Conservation (phyloP, 64 coral and sea anemone species). For the Porites australiensis region DNA sequence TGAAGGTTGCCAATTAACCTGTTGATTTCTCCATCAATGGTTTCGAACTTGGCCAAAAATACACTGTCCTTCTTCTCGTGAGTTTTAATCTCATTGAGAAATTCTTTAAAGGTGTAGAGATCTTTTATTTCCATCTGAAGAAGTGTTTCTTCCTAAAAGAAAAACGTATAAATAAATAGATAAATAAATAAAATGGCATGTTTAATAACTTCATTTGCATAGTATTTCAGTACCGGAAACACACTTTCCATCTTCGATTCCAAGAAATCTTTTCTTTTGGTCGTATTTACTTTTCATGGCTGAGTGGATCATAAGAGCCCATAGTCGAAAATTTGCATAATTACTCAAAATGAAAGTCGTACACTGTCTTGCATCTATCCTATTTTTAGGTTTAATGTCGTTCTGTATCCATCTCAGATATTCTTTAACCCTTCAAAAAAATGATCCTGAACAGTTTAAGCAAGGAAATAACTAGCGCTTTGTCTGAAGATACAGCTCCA, state of each 20-base stretch:
- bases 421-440: too few relatives aligned
- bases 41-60: slow-evolving; percentile 31
- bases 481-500: too few relatives aligned
- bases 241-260: not conserved
- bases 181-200: not conserved
- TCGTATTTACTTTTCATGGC: slow-evolving; percentile 9
- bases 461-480: too few relatives aligned
- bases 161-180: not conserved
- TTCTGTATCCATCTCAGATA: too few relatives aligned
- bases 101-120: slow-evolving; percentile 33
- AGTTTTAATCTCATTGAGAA: slow-evolving; percentile 19
- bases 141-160: slow-evolving; percentile 38
- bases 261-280: not conserved
- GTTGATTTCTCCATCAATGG: not conserved
- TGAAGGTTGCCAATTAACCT: not conserved
- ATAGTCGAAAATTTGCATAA: slow-evolving; percentile 4
- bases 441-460: too few relatives aligned
- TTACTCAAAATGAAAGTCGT: not conserved
- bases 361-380: not conserved
- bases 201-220: not conserved
- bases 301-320: not conserved
- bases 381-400: not conserved
- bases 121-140: slow-evolving; percentile 5
- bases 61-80: slow-evolving; percentile 1
- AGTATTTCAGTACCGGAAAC: not conserved